A percentile compares a stretch with the other conserved stretches of the same genome.
phyloP scores from a whole-genome alignment of 1,140 invertebrate species.

The Aphis craccivora region DNA sequence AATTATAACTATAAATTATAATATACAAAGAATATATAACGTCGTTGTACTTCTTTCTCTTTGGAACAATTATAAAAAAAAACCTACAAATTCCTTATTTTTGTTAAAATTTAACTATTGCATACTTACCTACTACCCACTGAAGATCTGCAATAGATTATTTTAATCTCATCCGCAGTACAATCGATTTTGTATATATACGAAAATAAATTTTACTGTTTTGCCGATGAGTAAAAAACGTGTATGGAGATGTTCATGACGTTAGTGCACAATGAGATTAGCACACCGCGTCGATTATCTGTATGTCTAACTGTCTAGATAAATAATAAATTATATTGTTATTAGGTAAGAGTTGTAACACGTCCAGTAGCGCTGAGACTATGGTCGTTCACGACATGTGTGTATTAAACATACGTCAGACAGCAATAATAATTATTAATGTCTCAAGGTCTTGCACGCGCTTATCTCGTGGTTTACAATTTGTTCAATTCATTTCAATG shows the following conservation, averaged over 20 bases:
- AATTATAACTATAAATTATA: background rate
- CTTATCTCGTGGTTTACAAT: background rate
- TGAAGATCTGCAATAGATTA: background rate
- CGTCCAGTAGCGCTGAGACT: background rate
- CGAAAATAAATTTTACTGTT: background rate
- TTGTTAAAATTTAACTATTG: background rate
- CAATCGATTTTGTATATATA: too few species aligned
- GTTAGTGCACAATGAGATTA: background rate
- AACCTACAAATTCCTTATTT: background rate
- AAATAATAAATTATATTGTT: background rate
- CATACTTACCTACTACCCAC: background rate
- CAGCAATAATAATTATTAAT: background rate
- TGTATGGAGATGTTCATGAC: background rate
- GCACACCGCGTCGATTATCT: background rate
- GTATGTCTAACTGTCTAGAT: background rate
- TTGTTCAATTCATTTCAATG: background rate
- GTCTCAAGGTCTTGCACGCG: background rate
- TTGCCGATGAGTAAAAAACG: background rate
- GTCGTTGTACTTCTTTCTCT: background rate
- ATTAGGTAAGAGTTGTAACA: background rate
- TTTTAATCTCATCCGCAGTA: background rate
- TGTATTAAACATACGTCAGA: background rate
- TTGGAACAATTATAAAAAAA: background rate
- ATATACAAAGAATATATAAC: background rate
- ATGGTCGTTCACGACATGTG: background rate